phyloP scores from a whole-genome alignment of 1,140 invertebrate genomes.

The Aleiodes sp. region DNA sequence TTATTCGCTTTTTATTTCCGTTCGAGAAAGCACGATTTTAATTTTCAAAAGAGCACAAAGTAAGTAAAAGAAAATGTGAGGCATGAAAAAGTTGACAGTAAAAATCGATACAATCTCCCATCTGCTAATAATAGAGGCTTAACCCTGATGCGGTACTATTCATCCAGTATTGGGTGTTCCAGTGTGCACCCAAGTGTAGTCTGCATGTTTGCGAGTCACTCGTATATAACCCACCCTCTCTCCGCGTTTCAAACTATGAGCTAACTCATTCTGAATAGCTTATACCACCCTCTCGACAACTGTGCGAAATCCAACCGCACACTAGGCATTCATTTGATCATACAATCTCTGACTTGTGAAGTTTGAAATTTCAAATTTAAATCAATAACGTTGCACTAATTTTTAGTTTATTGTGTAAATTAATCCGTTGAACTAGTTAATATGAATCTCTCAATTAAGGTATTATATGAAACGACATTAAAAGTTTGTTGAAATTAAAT shows the following conservation, averaged over 20 bases:
- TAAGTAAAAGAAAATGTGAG: slow-evolving; percentile 43
- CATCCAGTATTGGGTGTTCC: slow-evolving; percentile 47
- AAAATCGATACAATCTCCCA: slow-evolving; percentile 65
- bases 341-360: neutral
- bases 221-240: neutral
- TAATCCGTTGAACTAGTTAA: no score
- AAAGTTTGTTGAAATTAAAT: no score
- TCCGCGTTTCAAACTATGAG: neutral
- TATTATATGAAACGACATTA: no score
- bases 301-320: neutral
- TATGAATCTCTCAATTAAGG: no score
- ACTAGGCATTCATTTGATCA: neutral
- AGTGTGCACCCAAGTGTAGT: neutral
- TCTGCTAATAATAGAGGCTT: slow-evolving; percentile 64
- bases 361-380: neutral
- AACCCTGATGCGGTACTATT: slow-evolving; percentile 48
- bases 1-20: no score
- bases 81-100: slow-evolving; percentile 34
- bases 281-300: slow-evolving; percentile 10
- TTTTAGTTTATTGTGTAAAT: no score
- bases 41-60: slow-evolving; percentile 18
- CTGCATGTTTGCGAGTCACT: slow-evolving; percentile 26
- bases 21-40: no score
- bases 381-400: no score
- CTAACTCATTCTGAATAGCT: slow-evolving; percentile 11